Evolutionary conservation across 2,888 invertebrate genomes (phyloP).

Genomic region (Drosophila mimetica): DNA sequence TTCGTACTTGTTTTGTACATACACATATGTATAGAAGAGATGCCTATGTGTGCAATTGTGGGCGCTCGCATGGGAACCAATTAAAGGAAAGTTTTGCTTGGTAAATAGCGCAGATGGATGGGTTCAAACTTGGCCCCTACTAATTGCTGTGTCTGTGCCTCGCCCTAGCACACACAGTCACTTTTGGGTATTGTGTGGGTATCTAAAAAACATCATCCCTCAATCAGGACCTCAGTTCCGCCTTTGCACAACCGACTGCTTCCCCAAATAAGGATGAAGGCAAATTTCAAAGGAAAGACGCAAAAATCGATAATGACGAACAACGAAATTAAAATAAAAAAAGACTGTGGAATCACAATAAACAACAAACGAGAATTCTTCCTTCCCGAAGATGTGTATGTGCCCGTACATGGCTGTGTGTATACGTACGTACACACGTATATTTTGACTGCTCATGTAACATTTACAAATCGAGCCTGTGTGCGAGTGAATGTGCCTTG

Average conservation of each 20-base stretch:
- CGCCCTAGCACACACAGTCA: not conserved
- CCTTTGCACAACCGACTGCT: conserved; percentile 11
- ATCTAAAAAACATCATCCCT: conserved; percentile 10
- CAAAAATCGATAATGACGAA: conserved; percentile 68
- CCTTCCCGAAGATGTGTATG: conserved; percentile 21
- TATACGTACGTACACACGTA: conserved; percentile 23
- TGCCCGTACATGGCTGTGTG: conserved; percentile 1
- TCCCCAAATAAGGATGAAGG: conserved; percentile 50
- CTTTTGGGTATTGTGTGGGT: not conserved
- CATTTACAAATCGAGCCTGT: conserved; percentile 10
- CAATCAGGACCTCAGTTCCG: conserved; percentile 24
- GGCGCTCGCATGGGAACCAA: conserved; percentile 18
- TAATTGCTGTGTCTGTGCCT: conserved; percentile 3
- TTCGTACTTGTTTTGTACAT: not conserved
- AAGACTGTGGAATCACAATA: conserved; percentile 41
- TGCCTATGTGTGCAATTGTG: not conserved
- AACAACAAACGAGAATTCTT: conserved; percentile 47
- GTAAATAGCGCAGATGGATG: not conserved
- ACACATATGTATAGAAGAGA: not conserved
- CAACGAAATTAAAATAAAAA: conserved; percentile 74
- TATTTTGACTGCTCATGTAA: conserved; percentile 23
- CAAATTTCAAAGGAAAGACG: conserved; percentile 42
- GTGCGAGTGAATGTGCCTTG: not conserved
- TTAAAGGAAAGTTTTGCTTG: conserved; percentile 18
- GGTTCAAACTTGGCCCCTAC: not conserved